Base-by-base conservation (phyloP, 2,797 vertebrate genomes). In the Merluccius polli region DNA sequence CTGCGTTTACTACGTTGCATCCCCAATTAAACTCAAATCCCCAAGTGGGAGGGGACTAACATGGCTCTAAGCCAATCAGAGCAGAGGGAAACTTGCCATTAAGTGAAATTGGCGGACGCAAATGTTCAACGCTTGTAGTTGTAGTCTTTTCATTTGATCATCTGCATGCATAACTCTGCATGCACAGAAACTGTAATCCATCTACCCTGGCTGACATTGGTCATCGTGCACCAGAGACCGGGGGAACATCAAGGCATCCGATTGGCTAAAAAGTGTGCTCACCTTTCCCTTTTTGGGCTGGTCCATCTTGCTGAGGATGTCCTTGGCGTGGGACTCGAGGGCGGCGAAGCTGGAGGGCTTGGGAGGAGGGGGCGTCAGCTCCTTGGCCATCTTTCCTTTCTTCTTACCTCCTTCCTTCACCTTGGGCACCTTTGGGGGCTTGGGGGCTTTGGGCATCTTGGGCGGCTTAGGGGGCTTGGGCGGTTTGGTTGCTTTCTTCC, bases 281-380 rank as follows among this genome's bases (percentile, higher is more conserved):
- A 97, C 96, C 94, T 96, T 97, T 1, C 93, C 93, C 89, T 98
- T 99, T 92, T 98, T 99, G 75, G 95, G 95, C 4, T 96, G 96
- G 86, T 99, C 97, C 63, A 97, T 97, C 92, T 98, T 98, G 83
- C 95, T 96, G 77, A 98, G 83, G 15, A 97, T 96, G 86, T 99
- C 97, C 87, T 98, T 98, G 0, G 97, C 96, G 75, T 99, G 97
- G 33, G 97, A 96, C 91, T 99, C 97, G 0, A 98, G 93, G 75
- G 97, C 93, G 73, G 97, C 96, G 0, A 99, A 93, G 83, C 96
- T 95, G 10, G 97, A 98, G 76, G 95, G 95, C 84, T 92, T 94
- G 73, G 95, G 94, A 65, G 95, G 94, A 0, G 94, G 84, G 0
- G 92, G 84, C 0, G 92, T 89, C 0, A 87, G 81, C 77, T 98